Evolutionary conservation across 2,797 vertebrate species (phyloP).

Genomic region (Antennarius maculatus): DNA sequence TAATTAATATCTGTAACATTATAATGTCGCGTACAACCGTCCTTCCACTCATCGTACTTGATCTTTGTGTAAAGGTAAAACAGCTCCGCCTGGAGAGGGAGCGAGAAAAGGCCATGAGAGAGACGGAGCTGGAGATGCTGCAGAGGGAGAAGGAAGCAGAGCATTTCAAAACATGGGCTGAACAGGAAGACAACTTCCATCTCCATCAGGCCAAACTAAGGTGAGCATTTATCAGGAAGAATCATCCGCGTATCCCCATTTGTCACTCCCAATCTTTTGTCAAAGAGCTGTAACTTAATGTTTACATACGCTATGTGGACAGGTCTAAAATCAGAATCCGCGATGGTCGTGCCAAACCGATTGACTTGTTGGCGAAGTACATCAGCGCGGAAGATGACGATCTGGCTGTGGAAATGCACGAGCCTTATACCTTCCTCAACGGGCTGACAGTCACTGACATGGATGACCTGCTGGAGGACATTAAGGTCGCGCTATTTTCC

Average conservation of each 20-base stretch:
- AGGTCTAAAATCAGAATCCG: conserved; percentile 98
- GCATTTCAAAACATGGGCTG: conserved; percentile 98
- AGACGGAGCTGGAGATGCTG: conserved; percentile 97
- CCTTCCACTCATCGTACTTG: not conserved
- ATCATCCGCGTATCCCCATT: not conserved
- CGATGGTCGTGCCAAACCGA: conserved; percentile 95
- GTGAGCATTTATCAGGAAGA: conserved; percentile 57
- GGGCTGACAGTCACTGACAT: conserved; percentile 97
- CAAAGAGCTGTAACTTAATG: not conserved
- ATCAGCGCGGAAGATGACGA: conserved; percentile 97
- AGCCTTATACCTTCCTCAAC: conserved; percentile 96
- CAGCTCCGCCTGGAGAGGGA: conserved; percentile 95
- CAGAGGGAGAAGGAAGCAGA: conserved; percentile 98
- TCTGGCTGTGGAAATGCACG: conserved; percentile 97
- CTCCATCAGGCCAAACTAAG: conserved; percentile 97
- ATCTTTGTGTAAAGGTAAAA: conserved; percentile 86
- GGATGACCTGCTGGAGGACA: conserved; percentile 98
- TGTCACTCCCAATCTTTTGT: not conserved
- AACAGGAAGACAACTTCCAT: conserved; percentile 98
- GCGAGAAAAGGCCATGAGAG: conserved; percentile 95
- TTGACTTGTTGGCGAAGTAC: conserved; percentile 96
- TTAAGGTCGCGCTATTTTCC: conserved; percentile 84
- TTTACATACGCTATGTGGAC: not conserved
- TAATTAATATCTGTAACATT: not conserved
- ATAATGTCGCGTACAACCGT: not conserved